Evolutionary conservation across 1,140 invertebrate genomes (phyloP), one percentile per base, ranked within the genome.

Genomic region (Danaus plexippus): DNA sequence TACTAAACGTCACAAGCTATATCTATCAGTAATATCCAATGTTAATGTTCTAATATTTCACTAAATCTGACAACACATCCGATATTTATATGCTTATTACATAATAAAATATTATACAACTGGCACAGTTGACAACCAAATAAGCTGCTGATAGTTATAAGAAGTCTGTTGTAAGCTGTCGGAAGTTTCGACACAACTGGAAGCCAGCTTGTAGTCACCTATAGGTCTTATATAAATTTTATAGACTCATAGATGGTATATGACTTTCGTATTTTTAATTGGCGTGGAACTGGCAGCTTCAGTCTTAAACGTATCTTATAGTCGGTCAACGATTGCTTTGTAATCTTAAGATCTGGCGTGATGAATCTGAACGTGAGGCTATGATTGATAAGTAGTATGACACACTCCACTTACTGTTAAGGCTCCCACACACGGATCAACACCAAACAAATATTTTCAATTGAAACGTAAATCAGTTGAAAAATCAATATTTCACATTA

Each of bases 71-170:
- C 65, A 67, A 48, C 57, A 40, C 53, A 63, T 60, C 43, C 59
- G 58, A 64, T 62, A 64, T 65, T 72, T 67, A 75, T 64, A 70
- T 64, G 61, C 55, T 60, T 65, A 72, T 82, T 83, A 76, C 73
- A 67, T 72, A 79, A 82, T 61, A 75, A 65, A 67, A 56, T 60
- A 71, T 85, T 86, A 82, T 78, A 71, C 73, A 81, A 86, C 70
- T 68, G 67, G 63, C 66, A 71, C 63, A 71, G 67, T 71, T 75
- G 72, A 77, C 78, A 77, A 71, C 62, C 67, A 64, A 75, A 75
- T 71, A 74, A 66, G 61, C 55, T 64, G 57, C 50, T 60, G 67
- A 71, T 73, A 70, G 54, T 69, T 73, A 76, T 68, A 73, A 69
- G 64, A 64, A 67, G 68, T 67, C 57, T 78, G 78, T 73, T 63